Conservation (phyloP, 2,113 vertebrate genomes). For the Microcebus griseorufus region DNA sequence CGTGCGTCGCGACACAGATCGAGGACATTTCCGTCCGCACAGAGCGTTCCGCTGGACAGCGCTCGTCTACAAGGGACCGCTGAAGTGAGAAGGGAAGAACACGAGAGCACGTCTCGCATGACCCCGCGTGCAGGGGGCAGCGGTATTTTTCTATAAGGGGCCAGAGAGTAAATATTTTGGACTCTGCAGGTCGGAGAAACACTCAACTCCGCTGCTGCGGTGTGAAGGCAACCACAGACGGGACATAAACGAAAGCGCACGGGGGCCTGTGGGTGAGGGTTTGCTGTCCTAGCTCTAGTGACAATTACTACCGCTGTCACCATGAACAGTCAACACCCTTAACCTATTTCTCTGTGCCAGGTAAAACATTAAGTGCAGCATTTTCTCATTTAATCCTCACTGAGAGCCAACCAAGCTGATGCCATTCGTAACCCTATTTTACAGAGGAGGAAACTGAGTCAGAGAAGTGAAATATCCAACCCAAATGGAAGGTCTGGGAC, state of each 20-base stretch:
- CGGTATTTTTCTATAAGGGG: accelerated
- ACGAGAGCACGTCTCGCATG: accelerated
- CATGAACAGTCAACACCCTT: accelerated
- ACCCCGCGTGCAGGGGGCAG: no score
- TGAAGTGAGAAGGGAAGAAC: not conserved
- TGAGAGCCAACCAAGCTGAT: accelerated
- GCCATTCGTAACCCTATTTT: not conserved
- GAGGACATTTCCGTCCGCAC: accelerated
- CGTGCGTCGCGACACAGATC: accelerated
- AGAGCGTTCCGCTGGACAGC: accelerated
- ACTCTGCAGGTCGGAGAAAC: accelerated
- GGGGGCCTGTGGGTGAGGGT: accelerated
- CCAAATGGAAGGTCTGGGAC: no score
- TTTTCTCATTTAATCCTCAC: not conserved
- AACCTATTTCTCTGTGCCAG: not conserved
- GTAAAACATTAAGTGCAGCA: not conserved
- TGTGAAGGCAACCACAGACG: not conserved
- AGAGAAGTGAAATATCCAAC: not conserved
- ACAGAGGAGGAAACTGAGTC: not conserved
- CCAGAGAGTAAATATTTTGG: not conserved
- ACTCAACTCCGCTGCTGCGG: accelerated
- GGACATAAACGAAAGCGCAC: accelerated
- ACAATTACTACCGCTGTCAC: accelerated
- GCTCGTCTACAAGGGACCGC: accelerated
- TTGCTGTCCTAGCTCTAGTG: accelerated